A percentile compares a stretch with the other conserved stretches of the same genome.
These are phyloP conservation scores for Lasioglossum oenotherae DNA, from an alignment of 2,888 invertebrate genomes.

Conservation along the genomic window DNA sequence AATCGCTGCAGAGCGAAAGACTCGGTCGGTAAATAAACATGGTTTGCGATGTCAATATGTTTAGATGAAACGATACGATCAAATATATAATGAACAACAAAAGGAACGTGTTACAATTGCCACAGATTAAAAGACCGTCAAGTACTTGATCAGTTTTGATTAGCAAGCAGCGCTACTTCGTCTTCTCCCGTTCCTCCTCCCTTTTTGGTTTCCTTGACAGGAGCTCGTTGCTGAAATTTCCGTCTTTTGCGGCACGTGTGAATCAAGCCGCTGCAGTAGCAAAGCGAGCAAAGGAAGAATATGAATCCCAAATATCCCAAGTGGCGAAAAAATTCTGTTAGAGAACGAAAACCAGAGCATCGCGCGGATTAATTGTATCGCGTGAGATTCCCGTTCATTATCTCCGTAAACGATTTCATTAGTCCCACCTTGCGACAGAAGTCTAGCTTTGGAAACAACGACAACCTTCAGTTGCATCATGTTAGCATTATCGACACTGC, in stretches of 20 bases:
- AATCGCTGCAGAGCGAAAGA: slow-evolving; percentile 23
- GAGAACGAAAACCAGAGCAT: neutral
- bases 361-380: neutral
- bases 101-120: neutral
- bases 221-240: slow-evolving; percentile 76
- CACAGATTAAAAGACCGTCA: too few relatives aligned
- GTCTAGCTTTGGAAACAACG: slow-evolving; percentile 85
- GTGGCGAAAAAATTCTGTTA: slow-evolving; percentile 86
- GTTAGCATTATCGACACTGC: slow-evolving; percentile 87
- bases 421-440: slow-evolving; percentile 85
- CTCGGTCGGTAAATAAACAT: slow-evolving; percentile 41
- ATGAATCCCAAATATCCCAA: slow-evolving; percentile 87
- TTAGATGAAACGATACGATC: neutral
- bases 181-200: neutral
- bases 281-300: slow-evolving; percentile 85
- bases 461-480: slow-evolving; percentile 86
- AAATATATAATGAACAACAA: neutral
- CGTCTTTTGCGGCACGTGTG: slow-evolving; percentile 85
- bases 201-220: neutral
- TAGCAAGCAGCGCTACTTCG: slow-evolving; percentile 18
- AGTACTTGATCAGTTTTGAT: neutral
- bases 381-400: too few relatives aligned
- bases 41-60: neutral
- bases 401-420: slow-evolving; percentile 1
- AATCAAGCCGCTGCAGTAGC: slow-evolving; percentile 87